Conservation (phyloP, 2,888 invertebrate genomes). For the Toxonevra muliebris region DNA sequence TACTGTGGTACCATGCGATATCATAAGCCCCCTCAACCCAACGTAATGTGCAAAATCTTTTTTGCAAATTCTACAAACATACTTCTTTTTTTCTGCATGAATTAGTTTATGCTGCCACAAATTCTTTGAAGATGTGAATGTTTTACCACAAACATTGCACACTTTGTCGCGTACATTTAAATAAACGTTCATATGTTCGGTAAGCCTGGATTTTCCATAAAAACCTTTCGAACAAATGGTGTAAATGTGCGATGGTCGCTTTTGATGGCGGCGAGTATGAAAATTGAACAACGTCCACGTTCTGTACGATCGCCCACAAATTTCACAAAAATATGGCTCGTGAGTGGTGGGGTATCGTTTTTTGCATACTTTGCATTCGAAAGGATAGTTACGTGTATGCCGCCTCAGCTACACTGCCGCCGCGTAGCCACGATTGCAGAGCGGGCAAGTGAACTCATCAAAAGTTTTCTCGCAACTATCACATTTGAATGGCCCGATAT, state of each 20-base stretch:
- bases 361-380: constrained; percentile 51
- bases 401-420: constrained; percentile 55
- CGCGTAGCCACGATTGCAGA: constrained; percentile 50
- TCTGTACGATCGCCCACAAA: constrained; percentile 52
- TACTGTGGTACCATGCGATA: constrained; percentile 43
- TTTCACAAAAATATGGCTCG: constrained; percentile 49
- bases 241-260: constrained; percentile 40
- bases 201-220: constrained; percentile 49
- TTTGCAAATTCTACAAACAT: constrained; percentile 41
- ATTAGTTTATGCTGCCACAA: constrained; percentile 46
- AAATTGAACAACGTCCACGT: constrained; percentile 47
- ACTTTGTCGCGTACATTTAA: constrained; percentile 52
- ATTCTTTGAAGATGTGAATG: constrained; percentile 48
- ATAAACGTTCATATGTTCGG: constrained; percentile 55
- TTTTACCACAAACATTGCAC: constrained; percentile 49
- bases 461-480: constrained; percentile 38
- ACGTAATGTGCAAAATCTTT: constrained; percentile 45
- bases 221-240: constrained; percentile 50
- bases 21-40: constrained; percentile 42
- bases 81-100: constrained; percentile 41
- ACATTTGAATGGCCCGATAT: constrained; percentile 55
- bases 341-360: constrained; percentile 48
- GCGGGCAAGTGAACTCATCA: constrained; percentile 35
- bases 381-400: constrained; percentile 53
- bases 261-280: constrained; percentile 47